Percentiles rank a stretch among this genome's conserved stretches.
Conservation (phyloP, 2,888 invertebrate genomes). For the Tetrapedia diversipes region DNA sequence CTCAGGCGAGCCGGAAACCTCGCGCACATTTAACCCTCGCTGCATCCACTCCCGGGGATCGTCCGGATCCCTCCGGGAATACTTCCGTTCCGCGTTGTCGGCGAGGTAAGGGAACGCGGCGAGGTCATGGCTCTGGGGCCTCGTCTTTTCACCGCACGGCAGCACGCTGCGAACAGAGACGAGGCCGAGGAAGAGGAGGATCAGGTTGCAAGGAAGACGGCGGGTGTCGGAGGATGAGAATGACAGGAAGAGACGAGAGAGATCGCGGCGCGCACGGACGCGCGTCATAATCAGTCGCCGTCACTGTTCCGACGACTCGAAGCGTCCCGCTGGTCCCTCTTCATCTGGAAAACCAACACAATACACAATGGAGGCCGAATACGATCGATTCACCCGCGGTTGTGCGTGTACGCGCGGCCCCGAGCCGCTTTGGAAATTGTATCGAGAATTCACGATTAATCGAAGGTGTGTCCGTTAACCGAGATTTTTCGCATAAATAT, state of each 20-base stretch:
- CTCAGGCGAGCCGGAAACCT: background rate
- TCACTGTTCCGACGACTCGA: slow-evolving; percentile 75
- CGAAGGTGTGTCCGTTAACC: background rate
- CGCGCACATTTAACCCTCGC: background rate
- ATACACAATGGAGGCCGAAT: no score
- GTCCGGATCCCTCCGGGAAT: slow-evolving; percentile 11
- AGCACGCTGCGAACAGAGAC: slow-evolving; percentile 56
- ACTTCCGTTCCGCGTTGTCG: slow-evolving; percentile 15
- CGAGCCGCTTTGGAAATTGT: background rate
- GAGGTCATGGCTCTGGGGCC: slow-evolving; percentile 45
- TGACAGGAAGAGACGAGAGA: slow-evolving; percentile 76
- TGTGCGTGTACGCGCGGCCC: no score
- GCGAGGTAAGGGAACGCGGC: slow-evolving; percentile 23
- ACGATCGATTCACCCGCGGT: no score
- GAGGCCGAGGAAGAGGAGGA: slow-evolving; percentile 59
- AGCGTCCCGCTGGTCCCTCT: slow-evolving; percentile 67
- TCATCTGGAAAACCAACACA: slow-evolving; percentile 70
- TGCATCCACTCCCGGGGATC: slow-evolving; percentile 29
- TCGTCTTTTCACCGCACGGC: slow-evolving; percentile 59
- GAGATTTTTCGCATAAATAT: slow-evolving; percentile 1
- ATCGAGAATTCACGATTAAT: background rate
- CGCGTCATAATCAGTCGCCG: slow-evolving; percentile 81
- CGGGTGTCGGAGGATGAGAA: slow-evolving; percentile 68
- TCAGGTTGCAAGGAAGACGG: slow-evolving; percentile 55
- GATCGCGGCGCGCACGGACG: slow-evolving; percentile 72